Evolutionary conservation across 2,888 invertebrate species (phyloP).

Genomic region (Endotricha flammealis): DNA sequence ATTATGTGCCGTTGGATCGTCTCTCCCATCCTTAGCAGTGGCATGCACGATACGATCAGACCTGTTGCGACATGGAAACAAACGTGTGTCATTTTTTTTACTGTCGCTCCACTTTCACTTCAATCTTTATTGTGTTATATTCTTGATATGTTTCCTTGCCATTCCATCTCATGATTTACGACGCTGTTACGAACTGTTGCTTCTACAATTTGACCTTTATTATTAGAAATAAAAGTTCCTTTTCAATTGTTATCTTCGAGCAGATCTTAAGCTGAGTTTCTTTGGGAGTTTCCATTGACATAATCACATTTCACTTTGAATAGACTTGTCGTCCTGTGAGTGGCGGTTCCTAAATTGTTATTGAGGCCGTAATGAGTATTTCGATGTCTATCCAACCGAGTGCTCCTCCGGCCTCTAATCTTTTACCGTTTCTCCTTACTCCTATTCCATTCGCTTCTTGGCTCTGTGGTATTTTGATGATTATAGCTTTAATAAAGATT

Average conservation of each 20-base stretch:
- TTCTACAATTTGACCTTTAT: background rate
- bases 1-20: conserved; percentile 18
- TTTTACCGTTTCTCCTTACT: conserved; percentile 7
- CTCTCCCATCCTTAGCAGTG: conserved; percentile 8
- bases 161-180: conserved; percentile 1
- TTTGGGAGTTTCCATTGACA: conserved; percentile 5
- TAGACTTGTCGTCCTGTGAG: conserved; percentile 7
- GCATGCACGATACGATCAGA: conserved; percentile 11
- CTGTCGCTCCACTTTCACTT: conserved; percentile 7
- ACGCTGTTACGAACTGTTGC: conserved; percentile 1
- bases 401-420: conserved; percentile 8
- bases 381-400: conserved; percentile 7
- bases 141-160: conserved; percentile 3
- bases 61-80: conserved; percentile 18
- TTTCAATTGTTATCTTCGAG: background rate
- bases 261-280: conserved; percentile 1
- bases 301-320: conserved; percentile 9
- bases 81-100: conserved; percentile 16
- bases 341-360: conserved; percentile 9
- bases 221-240: background rate
- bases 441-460: conserved; percentile 13
- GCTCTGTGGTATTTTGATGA: conserved; percentile 22
- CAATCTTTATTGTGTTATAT: conserved; percentile 11
- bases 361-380: conserved; percentile 13
- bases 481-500: conserved; percentile 31